A percentile compares a stretch with the other conserved stretches of the same genome.
Conservation (phyloP, 2,888 invertebrate genomes). For the Rhamnusium bicolor region DNA sequence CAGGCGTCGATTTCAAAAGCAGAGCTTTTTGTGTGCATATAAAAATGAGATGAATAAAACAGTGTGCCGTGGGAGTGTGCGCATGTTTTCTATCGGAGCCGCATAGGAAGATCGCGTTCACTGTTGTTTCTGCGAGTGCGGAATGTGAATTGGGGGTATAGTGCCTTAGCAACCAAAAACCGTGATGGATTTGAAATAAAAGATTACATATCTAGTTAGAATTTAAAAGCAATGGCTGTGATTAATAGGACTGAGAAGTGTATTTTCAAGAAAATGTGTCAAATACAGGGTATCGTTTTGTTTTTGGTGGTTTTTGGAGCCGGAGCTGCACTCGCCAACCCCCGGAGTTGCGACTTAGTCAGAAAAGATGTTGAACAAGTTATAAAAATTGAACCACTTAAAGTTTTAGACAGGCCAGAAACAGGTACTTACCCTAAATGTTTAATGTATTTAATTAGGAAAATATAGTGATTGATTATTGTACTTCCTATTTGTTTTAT, state of each 20-base stretch:
- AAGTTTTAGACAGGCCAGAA: constrained; percentile 73
- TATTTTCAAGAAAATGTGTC: constrained; percentile 53
- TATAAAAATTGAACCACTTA: constrained; percentile 72
- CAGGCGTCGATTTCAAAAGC: constrained; percentile 36
- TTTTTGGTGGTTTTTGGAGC: constrained; percentile 56
- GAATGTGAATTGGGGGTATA: constrained; percentile 59
- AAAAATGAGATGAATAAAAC: constrained; percentile 42
- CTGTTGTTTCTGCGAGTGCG: constrained; percentile 46
- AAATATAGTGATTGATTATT: too few species aligned
- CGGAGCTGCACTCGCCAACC: constrained; percentile 49
- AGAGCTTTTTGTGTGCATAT: constrained; percentile 17
- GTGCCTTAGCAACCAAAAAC: constrained; percentile 60
- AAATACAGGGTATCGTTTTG: constrained; percentile 60
- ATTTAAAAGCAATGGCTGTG: constrained; percentile 60
- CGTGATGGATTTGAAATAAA: constrained; percentile 56
- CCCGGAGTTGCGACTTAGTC: constrained; percentile 72
- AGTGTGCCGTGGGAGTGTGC: constrained; percentile 41
- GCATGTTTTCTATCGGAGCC: constrained; percentile 45
- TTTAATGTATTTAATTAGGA: not conserved
- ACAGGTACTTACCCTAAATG: constrained; percentile 68
- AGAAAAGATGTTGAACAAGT: constrained; percentile 72
- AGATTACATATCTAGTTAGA: constrained; percentile 46
- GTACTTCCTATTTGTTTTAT: too few species aligned
- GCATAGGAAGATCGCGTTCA: constrained; percentile 47
- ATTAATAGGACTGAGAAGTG: constrained; percentile 56